Evolutionary conservation across 2,888 invertebrate genomes (phyloP).

Genomic region (Folsomia candida): DNA sequence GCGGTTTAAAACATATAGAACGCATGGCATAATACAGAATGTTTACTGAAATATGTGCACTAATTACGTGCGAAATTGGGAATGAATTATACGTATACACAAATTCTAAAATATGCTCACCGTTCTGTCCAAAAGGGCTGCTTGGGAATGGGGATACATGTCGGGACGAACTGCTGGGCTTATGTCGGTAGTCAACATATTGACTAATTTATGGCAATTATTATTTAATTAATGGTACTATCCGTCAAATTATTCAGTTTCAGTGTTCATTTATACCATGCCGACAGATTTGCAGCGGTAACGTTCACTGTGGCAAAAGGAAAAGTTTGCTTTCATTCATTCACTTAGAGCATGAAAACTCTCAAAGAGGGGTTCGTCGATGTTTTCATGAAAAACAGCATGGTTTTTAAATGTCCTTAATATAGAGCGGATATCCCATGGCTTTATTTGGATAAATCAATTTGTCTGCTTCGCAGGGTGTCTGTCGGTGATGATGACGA

Average conservation of each 20-base stretch:
- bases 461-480: conserved; percentile 33
- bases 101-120: conserved; percentile 35
- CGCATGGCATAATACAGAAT: neutral
- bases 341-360: too few relatives aligned
- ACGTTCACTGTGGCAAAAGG: too few relatives aligned
- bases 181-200: conserved; percentile 50
- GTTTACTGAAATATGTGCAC: neutral
- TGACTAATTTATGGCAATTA: neutral
- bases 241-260: neutral
- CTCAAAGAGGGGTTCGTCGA: too few relatives aligned
- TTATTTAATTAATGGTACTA: neutral
- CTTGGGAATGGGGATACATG: conserved; percentile 46
- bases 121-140: conserved; percentile 46
- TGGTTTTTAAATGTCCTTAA: neutral
- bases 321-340: too few relatives aligned
- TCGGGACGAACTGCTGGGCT: conserved; percentile 50
- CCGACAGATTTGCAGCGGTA: neutral
- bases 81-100: neutral
- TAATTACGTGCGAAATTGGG: neutral
- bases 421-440: neutral
- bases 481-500: conserved; percentile 34
- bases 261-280: neutral
- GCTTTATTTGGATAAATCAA: conserved; percentile 20
- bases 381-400: neutral
- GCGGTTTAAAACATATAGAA: neutral